Percentiles rank a stretch among this genome's conserved stretches.
Conservation (phyloP, 1,140 invertebrate genomes). For the Meteorus sp. region DNA sequence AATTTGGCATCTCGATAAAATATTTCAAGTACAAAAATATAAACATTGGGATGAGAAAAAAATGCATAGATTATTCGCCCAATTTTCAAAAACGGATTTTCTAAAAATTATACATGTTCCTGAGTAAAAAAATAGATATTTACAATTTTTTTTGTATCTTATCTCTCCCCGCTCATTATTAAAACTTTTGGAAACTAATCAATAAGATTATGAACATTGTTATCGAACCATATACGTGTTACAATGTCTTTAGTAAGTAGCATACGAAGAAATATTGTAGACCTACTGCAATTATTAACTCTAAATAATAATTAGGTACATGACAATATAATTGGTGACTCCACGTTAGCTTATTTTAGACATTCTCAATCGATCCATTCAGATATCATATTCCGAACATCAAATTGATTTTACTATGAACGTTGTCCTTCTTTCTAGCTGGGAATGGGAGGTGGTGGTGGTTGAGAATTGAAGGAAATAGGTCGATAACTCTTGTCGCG, state of each 20-base stretch:
- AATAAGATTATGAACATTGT: not conserved
- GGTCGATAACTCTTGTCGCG: constrained; percentile 53
- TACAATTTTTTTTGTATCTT: constrained; percentile 8
- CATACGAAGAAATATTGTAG: not conserved
- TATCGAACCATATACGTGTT: not conserved
- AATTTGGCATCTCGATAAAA: constrained; percentile 13
- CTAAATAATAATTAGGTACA: constrained; percentile 5
- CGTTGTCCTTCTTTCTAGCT: constrained; percentile 29
- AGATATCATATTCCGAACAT: not conserved
- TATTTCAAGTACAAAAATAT: not conserved
- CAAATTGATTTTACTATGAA: not conserved
- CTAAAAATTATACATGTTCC: not conserved
- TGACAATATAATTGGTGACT: constrained; percentile 1
- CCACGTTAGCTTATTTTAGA: not conserved
- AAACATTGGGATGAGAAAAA: not conserved
- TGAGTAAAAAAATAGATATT: constrained; percentile 15
- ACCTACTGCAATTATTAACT: not conserved
- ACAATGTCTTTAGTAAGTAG: not conserved
- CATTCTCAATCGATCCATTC: not conserved
- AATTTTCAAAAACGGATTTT: not conserved
- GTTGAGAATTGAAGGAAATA: constrained; percentile 50
- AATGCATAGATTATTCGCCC: not conserved
- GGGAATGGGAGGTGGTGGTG: constrained; percentile 40
- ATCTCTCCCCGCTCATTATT: not conserved
- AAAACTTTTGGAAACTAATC: not conserved